These are phyloP conservation scores for Drosophila sulfurigaster DNA, from an alignment of 1,140 invertebrate species.

Conservation along the genomic window DNA sequence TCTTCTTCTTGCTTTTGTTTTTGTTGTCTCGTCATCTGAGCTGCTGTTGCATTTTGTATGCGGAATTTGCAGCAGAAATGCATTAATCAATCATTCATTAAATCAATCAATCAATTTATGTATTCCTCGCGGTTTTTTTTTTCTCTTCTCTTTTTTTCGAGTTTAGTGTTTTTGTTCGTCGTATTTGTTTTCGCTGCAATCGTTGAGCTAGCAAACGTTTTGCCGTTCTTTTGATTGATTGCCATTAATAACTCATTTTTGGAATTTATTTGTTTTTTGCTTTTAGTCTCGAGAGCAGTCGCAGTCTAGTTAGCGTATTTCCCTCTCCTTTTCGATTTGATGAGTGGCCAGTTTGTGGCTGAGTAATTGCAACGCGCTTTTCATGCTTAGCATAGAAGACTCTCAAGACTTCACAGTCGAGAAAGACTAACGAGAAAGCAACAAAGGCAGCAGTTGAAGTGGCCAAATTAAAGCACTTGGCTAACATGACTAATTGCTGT, in stretches of 20 bases:
- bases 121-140: slow-evolving; percentile 66
- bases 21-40: slow-evolving; percentile 11
- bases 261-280: slow-evolving; percentile 73
- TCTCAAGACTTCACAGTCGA: neutral
- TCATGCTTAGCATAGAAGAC: neutral
- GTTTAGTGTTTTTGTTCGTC: slow-evolving; percentile 48
- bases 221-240: slow-evolving; percentile 74
- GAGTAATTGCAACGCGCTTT: slow-evolving; percentile 37
- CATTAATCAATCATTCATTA: slow-evolving; percentile 84
- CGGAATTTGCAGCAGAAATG: slow-evolving; percentile 81
- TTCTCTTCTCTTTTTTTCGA: slow-evolving; percentile 19
- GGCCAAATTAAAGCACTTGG: slow-evolving; percentile 2
- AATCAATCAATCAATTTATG: slow-evolving; percentile 83
- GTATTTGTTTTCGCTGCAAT: slow-evolving; percentile 46
- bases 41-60: slow-evolving; percentile 72
- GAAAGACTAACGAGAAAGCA: neutral
- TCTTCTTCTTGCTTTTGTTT: slow-evolving; percentile 15
- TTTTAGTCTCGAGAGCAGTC: slow-evolving; percentile 25
- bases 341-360: slow-evolving; percentile 34
- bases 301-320: slow-evolving; percentile 30
- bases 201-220: slow-evolving; percentile 50
- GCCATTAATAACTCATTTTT: slow-evolving; percentile 82
- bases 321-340: neutral
- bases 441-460: neutral
- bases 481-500: slow-evolving; percentile 19